Percentiles rank a stretch among this genome's conserved stretches.
Conservation (phyloP, 2,797 vertebrate species). For the Leptoclinus maculatus region DNA sequence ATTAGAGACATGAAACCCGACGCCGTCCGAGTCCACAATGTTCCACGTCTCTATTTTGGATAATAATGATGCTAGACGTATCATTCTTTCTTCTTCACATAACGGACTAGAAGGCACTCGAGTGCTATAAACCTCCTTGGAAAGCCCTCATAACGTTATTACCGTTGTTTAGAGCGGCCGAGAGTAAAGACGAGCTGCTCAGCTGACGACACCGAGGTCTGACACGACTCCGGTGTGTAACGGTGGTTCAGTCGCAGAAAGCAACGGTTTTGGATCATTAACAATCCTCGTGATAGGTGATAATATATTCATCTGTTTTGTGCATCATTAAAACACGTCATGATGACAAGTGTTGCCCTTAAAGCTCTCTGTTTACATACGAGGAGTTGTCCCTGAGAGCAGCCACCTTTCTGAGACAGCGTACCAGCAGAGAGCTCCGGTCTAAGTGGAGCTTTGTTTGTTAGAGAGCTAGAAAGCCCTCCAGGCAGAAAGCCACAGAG, state of each 20-base stretch:
- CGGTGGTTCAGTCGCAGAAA: neutral
- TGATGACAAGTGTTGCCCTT: too few species aligned
- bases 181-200: neutral
- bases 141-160: neutral
- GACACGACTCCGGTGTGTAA: neutral
- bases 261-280: neutral
- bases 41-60: neutral
- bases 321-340: too few species aligned
- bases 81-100: neutral
- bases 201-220: neutral
- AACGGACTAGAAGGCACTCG: constrained; percentile 1
- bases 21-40: neutral
- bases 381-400: neutral
- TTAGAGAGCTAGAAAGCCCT: neutral
- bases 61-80: constrained; percentile 3
- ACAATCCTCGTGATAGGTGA: too few species aligned
- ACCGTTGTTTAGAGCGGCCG: too few species aligned
- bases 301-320: too few species aligned
- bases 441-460: constrained; percentile 16
- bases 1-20: constrained; percentile 3
- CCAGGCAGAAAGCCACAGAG: neutral
- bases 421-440: neutral
- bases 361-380: neutral
- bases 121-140: neutral
- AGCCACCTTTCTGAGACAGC: neutral